Percentiles rank a stretch among this genome's conserved stretches.
Evolutionary conservation across 2,797 vertebrate genomes (phyloP).

Genomic region (Hephaestus fuliginosus): DNA sequence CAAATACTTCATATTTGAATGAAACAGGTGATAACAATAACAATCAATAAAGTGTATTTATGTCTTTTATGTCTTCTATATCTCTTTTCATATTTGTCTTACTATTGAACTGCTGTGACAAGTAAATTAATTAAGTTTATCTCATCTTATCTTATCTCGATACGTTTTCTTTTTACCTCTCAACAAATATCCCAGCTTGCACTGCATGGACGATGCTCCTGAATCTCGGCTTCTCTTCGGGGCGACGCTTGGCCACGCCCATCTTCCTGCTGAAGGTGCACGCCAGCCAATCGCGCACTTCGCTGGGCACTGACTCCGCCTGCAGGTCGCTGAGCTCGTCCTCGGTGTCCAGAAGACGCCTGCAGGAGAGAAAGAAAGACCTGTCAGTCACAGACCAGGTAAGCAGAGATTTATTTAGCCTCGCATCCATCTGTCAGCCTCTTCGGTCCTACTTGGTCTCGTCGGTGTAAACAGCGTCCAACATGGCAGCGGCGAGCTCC

Average conservation of each 20-base stretch:
- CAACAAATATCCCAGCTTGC: conserved; percentile 98
- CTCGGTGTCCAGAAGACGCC: conserved; percentile 94
- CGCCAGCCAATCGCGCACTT: conserved; percentile 97
- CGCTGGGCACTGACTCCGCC: conserved; percentile 92
- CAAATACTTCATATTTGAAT: background rate
- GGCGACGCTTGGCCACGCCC: conserved; percentile 92
- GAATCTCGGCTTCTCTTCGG: conserved; percentile 97
- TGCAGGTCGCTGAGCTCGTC: conserved; percentile 97
- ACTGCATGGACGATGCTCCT: conserved; percentile 97
- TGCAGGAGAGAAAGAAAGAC: conserved; percentile 64
- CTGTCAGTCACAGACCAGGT: background rate
- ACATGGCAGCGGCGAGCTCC: conserved; percentile 94
- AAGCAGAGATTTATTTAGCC: too few relatives aligned
- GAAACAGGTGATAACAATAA: background rate
- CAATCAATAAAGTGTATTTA: too few relatives aligned
- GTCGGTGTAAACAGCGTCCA: conserved; percentile 97
- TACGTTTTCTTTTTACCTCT: conserved; percentile 86
- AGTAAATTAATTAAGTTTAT: too few relatives aligned
- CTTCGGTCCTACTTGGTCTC: conserved; percentile 90
- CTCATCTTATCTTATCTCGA: too few relatives aligned
- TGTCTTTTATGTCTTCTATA: too few relatives aligned
- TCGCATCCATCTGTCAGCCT: background rate
- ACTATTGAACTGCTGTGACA: too few relatives aligned
- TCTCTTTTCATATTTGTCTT: too few relatives aligned
- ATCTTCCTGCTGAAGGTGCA: conserved; percentile 98